phyloP scores from a whole-genome alignment of 2,113 vertebrate genomes.

The Ictalurus punctatus region DNA sequence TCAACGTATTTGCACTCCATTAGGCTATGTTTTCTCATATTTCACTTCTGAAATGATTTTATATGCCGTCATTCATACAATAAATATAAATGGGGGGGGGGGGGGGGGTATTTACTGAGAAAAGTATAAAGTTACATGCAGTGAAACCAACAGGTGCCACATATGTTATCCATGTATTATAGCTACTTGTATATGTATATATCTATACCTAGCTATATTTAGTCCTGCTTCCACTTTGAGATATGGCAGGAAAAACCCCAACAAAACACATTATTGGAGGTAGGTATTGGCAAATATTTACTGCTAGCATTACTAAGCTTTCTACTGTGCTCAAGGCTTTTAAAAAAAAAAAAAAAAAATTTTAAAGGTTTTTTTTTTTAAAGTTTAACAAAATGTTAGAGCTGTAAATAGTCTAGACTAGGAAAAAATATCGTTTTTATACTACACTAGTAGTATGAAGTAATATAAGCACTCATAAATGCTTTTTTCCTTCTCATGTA shows the following conservation, averaged over 20 bases:
- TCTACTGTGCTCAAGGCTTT: not conserved
- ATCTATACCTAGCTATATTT: not conserved
- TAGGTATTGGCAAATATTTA: not conserved
- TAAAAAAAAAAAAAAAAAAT: too few species aligned
- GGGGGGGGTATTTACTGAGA: not conserved
- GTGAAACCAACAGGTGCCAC: not conserved
- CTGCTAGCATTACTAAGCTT: not conserved
- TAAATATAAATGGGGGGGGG: not conserved
- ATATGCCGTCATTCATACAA: not conserved
- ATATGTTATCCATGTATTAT: not conserved
- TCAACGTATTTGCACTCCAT: not conserved
- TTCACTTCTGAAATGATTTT: not conserved
- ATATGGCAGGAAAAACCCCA: not conserved
- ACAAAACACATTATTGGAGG: not conserved
- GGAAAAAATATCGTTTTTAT: not conserved
- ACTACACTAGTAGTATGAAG: not conserved
- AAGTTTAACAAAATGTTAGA: not conserved
- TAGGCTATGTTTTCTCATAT: not conserved
- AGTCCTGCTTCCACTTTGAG: not conserved
- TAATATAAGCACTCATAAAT: not conserved
- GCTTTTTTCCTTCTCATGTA: not conserved
- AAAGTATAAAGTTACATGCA: not conserved
- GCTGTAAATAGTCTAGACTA: not conserved
- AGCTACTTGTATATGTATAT: not conserved
- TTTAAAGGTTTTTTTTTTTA: not conserved